phyloP scores from a whole-genome alignment of 1,140 invertebrate genomes.

The Leguminivora glycinivorella region DNA sequence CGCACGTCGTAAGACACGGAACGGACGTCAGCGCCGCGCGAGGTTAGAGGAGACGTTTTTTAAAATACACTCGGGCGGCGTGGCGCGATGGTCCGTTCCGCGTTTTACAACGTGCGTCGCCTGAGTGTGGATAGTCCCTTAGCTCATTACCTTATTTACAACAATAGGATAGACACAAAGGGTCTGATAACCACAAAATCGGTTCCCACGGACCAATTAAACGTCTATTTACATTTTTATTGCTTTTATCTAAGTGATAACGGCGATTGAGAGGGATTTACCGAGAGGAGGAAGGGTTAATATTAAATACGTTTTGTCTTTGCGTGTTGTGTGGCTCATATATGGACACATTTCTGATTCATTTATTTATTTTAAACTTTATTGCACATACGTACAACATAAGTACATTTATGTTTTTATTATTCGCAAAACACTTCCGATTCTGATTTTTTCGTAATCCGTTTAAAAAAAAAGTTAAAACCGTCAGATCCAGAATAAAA shows the following conservation, averaged over 20 bases:
- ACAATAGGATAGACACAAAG: slow-evolving; percentile 20
- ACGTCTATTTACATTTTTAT: slow-evolving; percentile 22
- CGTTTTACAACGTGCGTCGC: no score
- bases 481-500: neutral
- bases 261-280: neutral
- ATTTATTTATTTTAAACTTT: neutral
- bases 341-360: neutral
- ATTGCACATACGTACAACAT: no score
- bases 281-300: neutral
- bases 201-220: slow-evolving; percentile 23
- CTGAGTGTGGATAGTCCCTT: no score
- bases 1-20: no score
- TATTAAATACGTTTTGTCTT: neutral
- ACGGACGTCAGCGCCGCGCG: no score
- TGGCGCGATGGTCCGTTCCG: no score
- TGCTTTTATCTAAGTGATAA: neutral
- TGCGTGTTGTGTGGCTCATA: neutral
- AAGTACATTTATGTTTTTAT: no score
- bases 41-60: no score
- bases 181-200: slow-evolving; percentile 11
- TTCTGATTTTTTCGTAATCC: no score
- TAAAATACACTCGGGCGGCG: no score
- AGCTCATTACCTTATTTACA: slow-evolving; percentile 2
- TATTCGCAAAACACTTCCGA: no score
- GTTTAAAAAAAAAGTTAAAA: neutral